phyloP scores from a whole-genome alignment of 92 coral and sea anemone species.

The Pocillopora grandis region DNA sequence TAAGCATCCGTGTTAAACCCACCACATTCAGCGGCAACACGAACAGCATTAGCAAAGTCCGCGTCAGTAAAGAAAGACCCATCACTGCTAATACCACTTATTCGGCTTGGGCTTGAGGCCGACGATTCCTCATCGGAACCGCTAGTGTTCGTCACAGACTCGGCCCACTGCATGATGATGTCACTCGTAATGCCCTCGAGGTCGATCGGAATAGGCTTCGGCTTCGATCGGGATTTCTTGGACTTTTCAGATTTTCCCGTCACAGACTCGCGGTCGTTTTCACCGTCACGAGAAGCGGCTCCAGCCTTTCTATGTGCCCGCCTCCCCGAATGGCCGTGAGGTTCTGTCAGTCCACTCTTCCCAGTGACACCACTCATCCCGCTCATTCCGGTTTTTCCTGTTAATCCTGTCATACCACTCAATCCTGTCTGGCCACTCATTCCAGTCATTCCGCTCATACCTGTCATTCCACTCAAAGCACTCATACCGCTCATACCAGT shows the following conservation, averaged over 20 bases:
- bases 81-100: slow-evolving; percentile 87
- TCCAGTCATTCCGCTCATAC: slow-evolving; percentile 78
- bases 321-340: slow-evolving; percentile 16
- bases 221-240: slow-evolving; percentile 73
- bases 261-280: slow-evolving; percentile 39
- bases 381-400: slow-evolving; percentile 70
- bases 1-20: slow-evolving; percentile 98
- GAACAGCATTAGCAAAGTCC: slow-evolving; percentile 98
- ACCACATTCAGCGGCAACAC: slow-evolving; percentile 97
- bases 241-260: slow-evolving; percentile 72
- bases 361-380: slow-evolving; percentile 79
- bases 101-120: slow-evolving; percentile 93
- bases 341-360: slow-evolving; percentile 71
- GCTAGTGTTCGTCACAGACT: slow-evolving; percentile 97
- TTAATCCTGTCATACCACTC: slow-evolving; percentile 82
- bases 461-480: slow-evolving; percentile 78
- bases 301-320: slow-evolving; percentile 4
- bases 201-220: slow-evolving; percentile 88
- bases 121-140: slow-evolving; percentile 98
- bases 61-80: slow-evolving; percentile 99
- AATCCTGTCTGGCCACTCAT: slow-evolving; percentile 19
- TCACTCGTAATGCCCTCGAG: slow-evolving; percentile 99
- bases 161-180: slow-evolving; percentile 99
- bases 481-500: slow-evolving; percentile 85
- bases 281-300: slow-evolving; percentile 2